Evolutionary conservation across 1,140 invertebrate species (phyloP), one percentile per base, ranked within the genome.

Genomic region (Pachypeltis micranthus): DNA sequence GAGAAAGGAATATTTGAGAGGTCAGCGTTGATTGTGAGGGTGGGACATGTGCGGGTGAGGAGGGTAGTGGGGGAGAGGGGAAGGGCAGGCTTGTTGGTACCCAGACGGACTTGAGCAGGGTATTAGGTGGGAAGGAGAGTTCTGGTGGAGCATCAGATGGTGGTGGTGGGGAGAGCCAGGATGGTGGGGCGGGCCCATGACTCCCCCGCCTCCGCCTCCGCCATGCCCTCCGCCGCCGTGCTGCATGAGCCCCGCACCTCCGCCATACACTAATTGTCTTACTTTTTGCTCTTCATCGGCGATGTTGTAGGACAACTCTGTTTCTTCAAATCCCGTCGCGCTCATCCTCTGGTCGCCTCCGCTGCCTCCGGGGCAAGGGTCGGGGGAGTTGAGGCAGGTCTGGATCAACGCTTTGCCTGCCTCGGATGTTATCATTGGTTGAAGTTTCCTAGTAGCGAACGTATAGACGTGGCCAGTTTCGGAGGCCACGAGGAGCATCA

Each of bases 401-500:
- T 99, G 96, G 71, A 99, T 99, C 55, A 99, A 81, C 54, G 93
- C 88, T 77, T 99, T 99, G 55, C 96, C 97, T 62, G 93, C 93
- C 72, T 99, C 96, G 69, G 93, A 96, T 16, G 93, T 97, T 73
- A 99, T 99, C 95, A 99, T 99, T 57, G 96, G 97, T 76, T 99
- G 95, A 44, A 99, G 80, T 77, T 99, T 99, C 61, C 93, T 81
- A 55, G 97, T 99, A 29, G 97, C 96, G 80, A 98, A 99, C 56
- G 97, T 99, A 78, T 99, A 99, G 68, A 99, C 96, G 79, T 99
- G 97, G 2, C 96, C 93, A 14, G 93, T 96, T 76, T 96, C 93
- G 31, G 90, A 93, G 28, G 93, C 93, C 61, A 96, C 93, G 70
- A 96, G 78, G 61, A 96, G 77, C 93, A 96, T 97, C 74, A 99